Conservation (phyloP, 1,140 invertebrate genomes). For the Tetragnatha versicolor region DNA sequence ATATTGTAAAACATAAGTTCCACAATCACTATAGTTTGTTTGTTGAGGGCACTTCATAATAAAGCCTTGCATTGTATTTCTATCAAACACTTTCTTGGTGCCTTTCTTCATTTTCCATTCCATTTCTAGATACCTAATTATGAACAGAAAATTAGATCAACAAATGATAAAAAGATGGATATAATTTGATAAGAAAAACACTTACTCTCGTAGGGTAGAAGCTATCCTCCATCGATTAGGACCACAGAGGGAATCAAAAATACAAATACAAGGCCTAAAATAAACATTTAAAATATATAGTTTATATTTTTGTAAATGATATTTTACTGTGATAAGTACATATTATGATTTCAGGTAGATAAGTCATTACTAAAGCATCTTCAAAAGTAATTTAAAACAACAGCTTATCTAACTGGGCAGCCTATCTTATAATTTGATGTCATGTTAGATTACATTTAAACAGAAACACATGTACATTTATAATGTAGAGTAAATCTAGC, state of each 20-base stretch:
- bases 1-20: constrained; percentile 93
- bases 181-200: constrained; percentile 37
- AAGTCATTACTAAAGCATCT: too few relatives aligned
- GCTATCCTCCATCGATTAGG: constrained; percentile 81
- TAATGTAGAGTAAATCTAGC: too few relatives aligned
- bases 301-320: too few relatives aligned
- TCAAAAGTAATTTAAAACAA: too few relatives aligned
- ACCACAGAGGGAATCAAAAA: constrained; percentile 91
- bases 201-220: constrained; percentile 75
- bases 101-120: constrained; percentile 84
- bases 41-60: constrained; percentile 91
- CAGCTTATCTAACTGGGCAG: too few relatives aligned
- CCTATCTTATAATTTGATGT: too few relatives aligned
- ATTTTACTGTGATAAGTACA: too few relatives aligned
- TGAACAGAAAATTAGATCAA: constrained; percentile 9
- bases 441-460: too few relatives aligned
- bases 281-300: too few relatives aligned
- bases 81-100: constrained; percentile 62
- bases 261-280: constrained; percentile 82
- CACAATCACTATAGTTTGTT: constrained; percentile 96
- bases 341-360: too few relatives aligned
- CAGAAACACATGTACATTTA: too few relatives aligned
- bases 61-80: constrained; percentile 59
- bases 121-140: constrained; percentile 81
- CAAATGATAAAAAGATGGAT: not conserved